Conservation (phyloP, 2,113 vertebrate genomes). For the Lipophrys pholis region DNA sequence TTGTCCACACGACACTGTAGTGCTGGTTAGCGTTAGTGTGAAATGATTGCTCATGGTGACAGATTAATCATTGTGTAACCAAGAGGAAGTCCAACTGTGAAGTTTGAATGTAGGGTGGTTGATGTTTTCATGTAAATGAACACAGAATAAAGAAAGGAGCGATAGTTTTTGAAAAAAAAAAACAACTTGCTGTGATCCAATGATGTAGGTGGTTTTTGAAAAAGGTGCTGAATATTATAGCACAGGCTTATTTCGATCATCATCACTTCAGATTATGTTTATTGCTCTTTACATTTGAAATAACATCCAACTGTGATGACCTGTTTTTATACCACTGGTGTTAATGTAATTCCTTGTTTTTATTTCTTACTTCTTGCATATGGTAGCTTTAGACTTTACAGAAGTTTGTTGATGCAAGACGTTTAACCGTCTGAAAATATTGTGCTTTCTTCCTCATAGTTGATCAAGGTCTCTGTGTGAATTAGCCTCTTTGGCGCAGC, state of each 20-base stretch:
- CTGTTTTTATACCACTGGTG: too few species aligned
- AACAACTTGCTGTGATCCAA: background rate
- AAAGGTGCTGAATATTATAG: too few species aligned
- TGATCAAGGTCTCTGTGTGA: background rate
- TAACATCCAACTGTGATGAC: too few species aligned
- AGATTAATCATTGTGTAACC: slow-evolving; percentile 10
- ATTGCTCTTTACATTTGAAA: too few species aligned
- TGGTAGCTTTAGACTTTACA: background rate
- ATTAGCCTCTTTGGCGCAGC: slow-evolving; percentile 5
- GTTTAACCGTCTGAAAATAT: background rate
- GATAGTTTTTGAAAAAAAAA: background rate
- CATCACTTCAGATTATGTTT: too few species aligned
- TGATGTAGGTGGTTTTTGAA: too few species aligned
- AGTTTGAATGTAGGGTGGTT: background rate
- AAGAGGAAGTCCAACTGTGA: background rate
- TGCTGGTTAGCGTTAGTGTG: background rate
- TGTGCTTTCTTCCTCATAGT: background rate
- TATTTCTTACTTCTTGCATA: too few species aligned
- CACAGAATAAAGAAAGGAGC: background rate
- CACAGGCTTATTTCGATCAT: too few species aligned
- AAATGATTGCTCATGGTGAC: background rate
- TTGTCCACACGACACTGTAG: background rate
- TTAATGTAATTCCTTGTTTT: too few species aligned
- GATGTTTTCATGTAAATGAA: background rate
- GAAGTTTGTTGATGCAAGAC: background rate